Evolutionary conservation across 2,888 invertebrate genomes (phyloP).

Genomic region (Trissonchulus sp.): DNA sequence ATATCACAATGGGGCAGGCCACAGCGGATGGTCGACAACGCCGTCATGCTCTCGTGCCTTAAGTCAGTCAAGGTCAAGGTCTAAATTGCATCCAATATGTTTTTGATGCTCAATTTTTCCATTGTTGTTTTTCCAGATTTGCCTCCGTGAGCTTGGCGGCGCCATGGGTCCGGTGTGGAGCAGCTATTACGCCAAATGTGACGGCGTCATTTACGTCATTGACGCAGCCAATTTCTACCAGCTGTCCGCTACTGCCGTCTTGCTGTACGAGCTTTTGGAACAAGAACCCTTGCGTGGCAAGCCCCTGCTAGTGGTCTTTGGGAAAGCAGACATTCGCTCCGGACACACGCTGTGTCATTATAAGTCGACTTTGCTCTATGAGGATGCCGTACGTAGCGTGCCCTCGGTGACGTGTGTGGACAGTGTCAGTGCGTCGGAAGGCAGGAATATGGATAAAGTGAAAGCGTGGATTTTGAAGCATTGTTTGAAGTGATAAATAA

Average conservation of each 20-base stretch:
- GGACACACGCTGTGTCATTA: neutral
- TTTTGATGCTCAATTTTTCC: too few relatives aligned
- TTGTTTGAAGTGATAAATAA: too few relatives aligned
- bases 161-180: slow-evolving; percentile 13
- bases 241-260: neutral
- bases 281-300: neutral
- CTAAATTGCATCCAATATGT: too few relatives aligned
- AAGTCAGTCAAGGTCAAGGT: too few relatives aligned
- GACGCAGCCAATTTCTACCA: slow-evolving; percentile 6
- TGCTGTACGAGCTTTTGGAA: neutral
- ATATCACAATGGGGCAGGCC: too few relatives aligned
- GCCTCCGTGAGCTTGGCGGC: slow-evolving; percentile 7
- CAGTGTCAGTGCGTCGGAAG: neutral
- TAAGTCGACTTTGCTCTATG: neutral
- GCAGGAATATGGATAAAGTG: neutral
- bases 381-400: neutral
- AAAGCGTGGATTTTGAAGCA: neutral
- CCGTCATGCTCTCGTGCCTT: too few relatives aligned
- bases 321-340: neutral
- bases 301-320: neutral
- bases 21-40: too few relatives aligned
- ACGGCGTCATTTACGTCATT: neutral
- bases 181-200: slow-evolving; percentile 1
- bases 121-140: too few relatives aligned
- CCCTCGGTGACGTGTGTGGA: neutral